Base-by-base conservation (phyloP, 2,113 vertebrate species). In the Gymnogyps californianus region DNA sequence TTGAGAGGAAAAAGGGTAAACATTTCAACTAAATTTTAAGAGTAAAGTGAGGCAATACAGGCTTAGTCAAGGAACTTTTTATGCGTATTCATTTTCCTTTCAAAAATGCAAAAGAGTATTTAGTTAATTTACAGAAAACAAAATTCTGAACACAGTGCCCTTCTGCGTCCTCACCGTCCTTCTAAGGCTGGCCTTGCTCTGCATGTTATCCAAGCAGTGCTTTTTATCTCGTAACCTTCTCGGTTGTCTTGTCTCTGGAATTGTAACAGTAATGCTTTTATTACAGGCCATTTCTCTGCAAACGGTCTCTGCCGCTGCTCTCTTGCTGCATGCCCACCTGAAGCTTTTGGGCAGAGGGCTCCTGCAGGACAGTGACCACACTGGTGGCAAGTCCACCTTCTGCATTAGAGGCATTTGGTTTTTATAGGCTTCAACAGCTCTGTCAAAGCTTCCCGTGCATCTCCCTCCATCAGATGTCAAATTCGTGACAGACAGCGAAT, bases 271-370 rank as follows among this genome's bases (percentile, higher is more conserved):
- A 22, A 62, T 26, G 1, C 9, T 64, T 62, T 49, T 6, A 66
- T 34, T 15, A 26, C 28, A 29, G n/a, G 12, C 5, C n/a, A 22
- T 72, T 77, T 87, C 58, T 51, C 8, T 4, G 16, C 36, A 62
- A 77, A 40, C 4, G 6, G 6, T 7, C 38, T 58, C 69, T 64
- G 34, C 20, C 4, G 0, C 46, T 26, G 36, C 52, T 83, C 34
- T 67, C 19, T 25, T n/a, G 47, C 42, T 47, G 4, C 38, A 3
- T 0, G 0, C 42, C 22, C 36, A 11, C 34, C 31, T 4, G 0
- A 29, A 89, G 42, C 49, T 58, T 32, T 9, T 10, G 55, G 64
- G 25, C 46, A 77, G 82, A 31, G 57, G 47, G 4, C 4, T 75
- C n/a, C 51, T 46, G 21, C 18, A 55, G 52, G 61, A 16, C 69